phyloP scores from a whole-genome alignment of 2,113 vertebrate species.

The Megaptera novaeangliae region DNA sequence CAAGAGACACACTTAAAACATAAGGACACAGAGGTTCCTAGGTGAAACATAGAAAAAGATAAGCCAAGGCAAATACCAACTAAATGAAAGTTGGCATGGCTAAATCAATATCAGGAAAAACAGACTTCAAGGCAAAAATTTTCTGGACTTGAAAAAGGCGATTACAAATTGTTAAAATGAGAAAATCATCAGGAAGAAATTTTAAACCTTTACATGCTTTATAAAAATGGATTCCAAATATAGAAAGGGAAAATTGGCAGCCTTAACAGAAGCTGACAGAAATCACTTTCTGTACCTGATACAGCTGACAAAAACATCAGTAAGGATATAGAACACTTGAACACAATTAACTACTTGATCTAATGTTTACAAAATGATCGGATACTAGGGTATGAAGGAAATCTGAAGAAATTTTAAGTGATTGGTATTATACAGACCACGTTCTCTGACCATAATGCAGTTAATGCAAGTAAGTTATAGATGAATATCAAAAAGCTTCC shows the following conservation, averaged over 20 bases:
- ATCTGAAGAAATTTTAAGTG: background rate
- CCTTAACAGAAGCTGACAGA: background rate
- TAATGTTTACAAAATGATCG: background rate
- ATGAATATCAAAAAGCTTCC: background rate
- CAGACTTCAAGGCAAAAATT: background rate
- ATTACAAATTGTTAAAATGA: background rate
- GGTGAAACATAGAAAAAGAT: background rate
- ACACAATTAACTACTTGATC: background rate
- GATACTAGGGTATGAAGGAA: background rate
- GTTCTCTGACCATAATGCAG: background rate
- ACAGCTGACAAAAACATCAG: background rate
- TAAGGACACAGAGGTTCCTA: background rate
- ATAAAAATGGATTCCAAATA: background rate
- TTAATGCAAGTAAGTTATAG: background rate
- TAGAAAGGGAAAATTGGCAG: background rate
- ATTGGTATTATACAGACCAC: background rate
- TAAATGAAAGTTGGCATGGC: background rate
- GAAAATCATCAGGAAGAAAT: background rate
- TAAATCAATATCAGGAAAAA: background rate
- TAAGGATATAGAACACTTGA: background rate
- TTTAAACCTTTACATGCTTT: background rate
- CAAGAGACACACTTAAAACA: background rate
- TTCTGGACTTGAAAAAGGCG: background rate
- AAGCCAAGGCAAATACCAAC: background rate
- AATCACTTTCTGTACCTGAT: background rate